Conservation (phyloP, 2,797 vertebrate genomes). For the Uromys caudimaculatus region DNA sequence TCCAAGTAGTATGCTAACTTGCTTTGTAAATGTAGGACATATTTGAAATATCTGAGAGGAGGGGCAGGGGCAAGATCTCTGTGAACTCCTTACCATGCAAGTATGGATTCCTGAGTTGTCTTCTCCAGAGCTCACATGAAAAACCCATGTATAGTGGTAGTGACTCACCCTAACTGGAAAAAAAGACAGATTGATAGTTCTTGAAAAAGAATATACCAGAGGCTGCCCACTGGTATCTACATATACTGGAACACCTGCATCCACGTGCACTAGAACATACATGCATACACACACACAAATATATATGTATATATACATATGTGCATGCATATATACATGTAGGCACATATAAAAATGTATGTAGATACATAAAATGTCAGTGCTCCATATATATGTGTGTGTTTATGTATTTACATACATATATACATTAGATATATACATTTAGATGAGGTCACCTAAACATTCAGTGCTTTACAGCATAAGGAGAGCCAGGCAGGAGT, state of each 20-base stretch:
- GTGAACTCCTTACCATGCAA: neutral
- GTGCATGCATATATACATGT: neutral
- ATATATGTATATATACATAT: neutral
- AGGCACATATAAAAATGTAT: neutral
- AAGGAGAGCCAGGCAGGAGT: conserved; percentile 59
- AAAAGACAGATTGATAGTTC: neutral
- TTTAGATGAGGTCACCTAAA: neutral
- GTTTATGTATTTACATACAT: no score
- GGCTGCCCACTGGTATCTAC: neutral
- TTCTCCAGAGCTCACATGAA: neutral
- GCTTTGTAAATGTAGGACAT: neutral
- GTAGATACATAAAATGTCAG: neutral
- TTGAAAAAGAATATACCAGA: neutral
- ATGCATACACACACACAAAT: neutral
- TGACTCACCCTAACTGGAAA: neutral
- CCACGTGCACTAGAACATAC: neutral
- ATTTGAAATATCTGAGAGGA: neutral
- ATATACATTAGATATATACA: no score
- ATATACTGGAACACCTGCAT: neutral
- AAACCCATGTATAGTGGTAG: neutral
- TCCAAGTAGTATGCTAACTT: neutral
- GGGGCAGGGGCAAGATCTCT: neutral
- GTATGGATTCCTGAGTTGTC: neutral
- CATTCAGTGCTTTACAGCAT: conserved; percentile 38
- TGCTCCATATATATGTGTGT: no score